Evolutionary conservation across 2,113 vertebrate species (phyloP), one percentile per base, ranked within the genome.

Genomic region (Cyanistes caeruleus): DNA sequence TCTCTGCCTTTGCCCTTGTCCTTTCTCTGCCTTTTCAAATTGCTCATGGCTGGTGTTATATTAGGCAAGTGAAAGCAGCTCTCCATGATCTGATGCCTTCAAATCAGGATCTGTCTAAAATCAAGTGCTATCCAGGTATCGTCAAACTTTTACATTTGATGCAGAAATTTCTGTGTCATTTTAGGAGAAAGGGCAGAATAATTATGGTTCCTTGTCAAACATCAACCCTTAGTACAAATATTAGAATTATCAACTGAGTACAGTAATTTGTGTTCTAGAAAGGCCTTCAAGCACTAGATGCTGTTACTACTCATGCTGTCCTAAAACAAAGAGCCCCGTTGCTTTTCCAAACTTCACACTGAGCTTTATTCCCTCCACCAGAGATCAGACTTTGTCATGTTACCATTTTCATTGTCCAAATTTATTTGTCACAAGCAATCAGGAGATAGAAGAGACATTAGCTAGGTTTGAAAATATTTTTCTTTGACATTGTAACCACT

Each of bases 381-480:
- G 15, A 65, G 49, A 46, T n/a, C 68, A 77, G 28, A 86, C 1
- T 7, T 30, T 92, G 52, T 69, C 91, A 72, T 60, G 44, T 49
- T 83, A 65, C 28, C 24, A 62, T 77, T 95, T 93, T 84, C 27
- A 5, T 52, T 44, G 82, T 74, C 46, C 67, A 90, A 80, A 87
- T 94, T 65, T 67, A 44, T 94, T 95, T 93, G 35, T 84, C 55
- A 46, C 43, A 90, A 80, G 33, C 0, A 0, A 90, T 90, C 90
- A 83, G 5, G 1, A 94, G 41, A 86, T 31, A 92, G 90, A 90
- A 91, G 43, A 93, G 93, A 95, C 78, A 35, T 93, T 96, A 94
- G 35, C 87, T 96, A 83, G 43, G 48, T 67, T 93, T 95, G 51
- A 95, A 96, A 93, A 91, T 80, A 94, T 95, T 93, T 95, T 88